Conservation (phyloP, 30 jellyfish, hydroid and myxozoan species). For the Catostylus mosaicus region DNA sequence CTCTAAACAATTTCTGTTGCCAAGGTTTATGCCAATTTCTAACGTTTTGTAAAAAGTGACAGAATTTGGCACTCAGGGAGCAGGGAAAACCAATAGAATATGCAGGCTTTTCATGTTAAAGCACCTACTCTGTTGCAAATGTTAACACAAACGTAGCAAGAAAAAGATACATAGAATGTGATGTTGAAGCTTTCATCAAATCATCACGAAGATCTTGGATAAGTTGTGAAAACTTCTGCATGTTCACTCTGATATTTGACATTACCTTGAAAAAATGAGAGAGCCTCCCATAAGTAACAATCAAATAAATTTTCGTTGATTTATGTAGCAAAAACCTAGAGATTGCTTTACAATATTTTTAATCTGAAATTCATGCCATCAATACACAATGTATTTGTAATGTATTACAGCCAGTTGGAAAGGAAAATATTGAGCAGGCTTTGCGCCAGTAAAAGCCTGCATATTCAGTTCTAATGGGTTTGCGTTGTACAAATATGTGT, state of each 20-base stretch:
- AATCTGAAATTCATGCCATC: no score
- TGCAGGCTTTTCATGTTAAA: conserved; percentile 6
- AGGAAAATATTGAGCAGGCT: background rate
- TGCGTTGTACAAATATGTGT: no score
- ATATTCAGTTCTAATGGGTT: no score
- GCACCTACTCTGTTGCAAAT: background rate
- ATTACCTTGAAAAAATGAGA: conserved; percentile 60
- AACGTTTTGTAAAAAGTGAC: no score
- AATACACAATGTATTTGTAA: no score
- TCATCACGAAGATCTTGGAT: conserved; percentile 57
- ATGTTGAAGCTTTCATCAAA: conserved; percentile 59
- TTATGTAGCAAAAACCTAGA: background rate
- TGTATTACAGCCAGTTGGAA: no score
- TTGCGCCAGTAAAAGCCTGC: background rate
- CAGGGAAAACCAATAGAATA: no score
- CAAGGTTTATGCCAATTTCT: no score
- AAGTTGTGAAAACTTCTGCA: conserved; percentile 65
- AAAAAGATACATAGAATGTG: conserved; percentile 79
- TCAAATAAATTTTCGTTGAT: background rate
- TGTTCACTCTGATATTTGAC: conserved; percentile 70
- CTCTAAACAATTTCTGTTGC: no score
- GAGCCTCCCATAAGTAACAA: conserved; percentile 17
- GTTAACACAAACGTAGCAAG: background rate
- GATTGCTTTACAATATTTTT: background rate
- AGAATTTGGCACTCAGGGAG: no score